Evolutionary conservation across 1,140 invertebrate species (phyloP).

Genomic region (Drosophila elegans): DNA sequence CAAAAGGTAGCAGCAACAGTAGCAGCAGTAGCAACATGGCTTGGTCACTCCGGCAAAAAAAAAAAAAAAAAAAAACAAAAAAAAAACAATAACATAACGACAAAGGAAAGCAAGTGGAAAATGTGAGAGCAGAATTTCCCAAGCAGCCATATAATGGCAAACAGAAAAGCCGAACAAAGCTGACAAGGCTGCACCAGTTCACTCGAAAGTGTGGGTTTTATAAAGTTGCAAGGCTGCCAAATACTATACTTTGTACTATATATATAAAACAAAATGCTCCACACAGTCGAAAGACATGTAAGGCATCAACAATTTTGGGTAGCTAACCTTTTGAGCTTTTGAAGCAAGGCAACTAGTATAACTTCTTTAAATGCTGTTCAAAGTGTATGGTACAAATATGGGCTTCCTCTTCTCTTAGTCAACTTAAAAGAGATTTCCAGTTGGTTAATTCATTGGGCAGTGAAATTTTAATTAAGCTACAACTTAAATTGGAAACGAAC

Average conservation of each 20-base stretch:
- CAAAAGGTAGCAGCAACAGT: conserved; percentile 40
- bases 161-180: conserved; percentile 52
- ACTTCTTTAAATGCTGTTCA: neutral
- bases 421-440: neutral
- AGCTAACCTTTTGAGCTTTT: conserved; percentile 4
- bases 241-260: conserved; percentile 18
- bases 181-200: conserved; percentile 50
- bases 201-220: conserved; percentile 21
- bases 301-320: conserved; percentile 19
- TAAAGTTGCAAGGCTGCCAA: conserved; percentile 35
- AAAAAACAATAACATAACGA: conserved; percentile 39
- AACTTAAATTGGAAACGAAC: neutral
- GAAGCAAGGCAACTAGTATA: neutral
- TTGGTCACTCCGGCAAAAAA: conserved; percentile 58
- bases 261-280: conserved; percentile 4
- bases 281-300: conserved; percentile 12
- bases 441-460: neutral
- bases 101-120: conserved; percentile 66
- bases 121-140: conserved; percentile 58
- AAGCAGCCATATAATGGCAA: conserved; percentile 53
- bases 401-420: neutral
- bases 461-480: conserved; percentile 16
- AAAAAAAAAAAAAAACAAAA: conserved; percentile 15
- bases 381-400: neutral
- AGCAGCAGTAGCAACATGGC: conserved; percentile 41